These are phyloP conservation scores for Microctenopoma lineatum DNA, from an alignment of 2,797 vertebrate species.

Conservation along the genomic window DNA sequence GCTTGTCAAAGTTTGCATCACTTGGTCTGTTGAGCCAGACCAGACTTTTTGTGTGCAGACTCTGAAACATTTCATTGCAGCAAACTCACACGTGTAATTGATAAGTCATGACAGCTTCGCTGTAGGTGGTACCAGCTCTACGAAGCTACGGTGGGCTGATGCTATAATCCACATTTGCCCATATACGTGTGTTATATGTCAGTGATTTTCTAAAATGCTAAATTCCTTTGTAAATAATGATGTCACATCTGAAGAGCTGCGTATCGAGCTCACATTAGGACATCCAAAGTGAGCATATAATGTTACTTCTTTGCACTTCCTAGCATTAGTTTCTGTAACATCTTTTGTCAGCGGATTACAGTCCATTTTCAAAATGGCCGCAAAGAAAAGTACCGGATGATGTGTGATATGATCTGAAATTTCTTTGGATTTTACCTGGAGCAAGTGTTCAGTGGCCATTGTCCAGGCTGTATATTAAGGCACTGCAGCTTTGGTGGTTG, in stretches of 20 bases:
- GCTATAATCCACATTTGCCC: no score
- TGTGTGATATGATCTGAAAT: background rate
- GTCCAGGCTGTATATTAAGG: slow-evolving; percentile 12
- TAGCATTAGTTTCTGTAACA: background rate
- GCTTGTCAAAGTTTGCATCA: background rate
- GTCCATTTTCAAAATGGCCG: background rate
- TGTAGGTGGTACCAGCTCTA: slow-evolving; percentile 3
- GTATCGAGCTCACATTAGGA: background rate
- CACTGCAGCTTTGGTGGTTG: slow-evolving; percentile 26
- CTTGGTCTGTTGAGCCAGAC: background rate
- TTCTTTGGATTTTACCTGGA: slow-evolving; percentile 2
- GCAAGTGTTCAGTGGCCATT: slow-evolving; percentile 10
- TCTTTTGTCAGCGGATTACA: background rate
- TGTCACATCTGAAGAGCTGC: background rate
- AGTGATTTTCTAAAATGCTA: slow-evolving; percentile 5
- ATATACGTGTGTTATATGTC: background rate
- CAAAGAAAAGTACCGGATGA: background rate
- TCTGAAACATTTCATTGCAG: background rate
- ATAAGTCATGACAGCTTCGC: background rate
- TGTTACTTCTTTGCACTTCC: background rate
- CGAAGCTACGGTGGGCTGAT: no score
- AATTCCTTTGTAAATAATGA: background rate
- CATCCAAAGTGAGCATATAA: background rate
- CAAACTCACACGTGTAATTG: background rate
- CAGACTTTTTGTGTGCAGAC: background rate